Evolutionary conservation across 2,797 vertebrate genomes (phyloP), one percentile per base, ranked within the genome.

Genomic region (Chelmon rostratus): DNA sequence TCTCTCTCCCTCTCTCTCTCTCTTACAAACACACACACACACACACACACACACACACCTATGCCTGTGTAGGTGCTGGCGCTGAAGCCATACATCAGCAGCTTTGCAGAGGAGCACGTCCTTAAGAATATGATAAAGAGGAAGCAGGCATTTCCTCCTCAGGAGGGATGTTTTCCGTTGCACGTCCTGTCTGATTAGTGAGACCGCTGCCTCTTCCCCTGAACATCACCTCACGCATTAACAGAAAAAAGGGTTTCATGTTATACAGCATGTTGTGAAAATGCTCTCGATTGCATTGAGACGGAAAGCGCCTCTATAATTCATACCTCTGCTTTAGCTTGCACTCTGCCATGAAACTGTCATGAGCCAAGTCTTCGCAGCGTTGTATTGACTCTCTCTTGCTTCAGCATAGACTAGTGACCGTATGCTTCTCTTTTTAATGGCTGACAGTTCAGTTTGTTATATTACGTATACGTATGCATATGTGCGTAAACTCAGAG

Each of bases 141-240:
- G 95, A 96, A 95, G 89, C 95, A 95, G 94, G 86, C 93, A 85
- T 92, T 96, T 96, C 95, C 95, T 93, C 69, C 78, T 83, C 84
- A 75, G 89, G 91, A 95, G 89, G 89, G 91, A 95, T 93, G 91
- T 87, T 92, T 93, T 93, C 92, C 91, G 79, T 62, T 79, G 82
- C 76, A 87, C 63, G 68, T 95, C 94, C 93, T 94, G 90, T 86
- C 88, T 91, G 91, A 93, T 94, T 91, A 93, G 89, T 75, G 84
- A 89, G 91, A 92, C 85, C 82, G 66, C 53, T 75, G 82, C 78
- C 76, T 88, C 86, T 88, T 86, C 82, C 88, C 80, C 64, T 84
- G 63, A 90, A 90, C 79, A 57, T 61, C 85, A 73, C 75, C 40
- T 23, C 38, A 35, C n/a, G 16, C 70, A 42, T 78, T 76, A 33